Evolutionary conservation across 2,797 vertebrate species (phyloP).

Genomic region (Natrix natrix): DNA sequence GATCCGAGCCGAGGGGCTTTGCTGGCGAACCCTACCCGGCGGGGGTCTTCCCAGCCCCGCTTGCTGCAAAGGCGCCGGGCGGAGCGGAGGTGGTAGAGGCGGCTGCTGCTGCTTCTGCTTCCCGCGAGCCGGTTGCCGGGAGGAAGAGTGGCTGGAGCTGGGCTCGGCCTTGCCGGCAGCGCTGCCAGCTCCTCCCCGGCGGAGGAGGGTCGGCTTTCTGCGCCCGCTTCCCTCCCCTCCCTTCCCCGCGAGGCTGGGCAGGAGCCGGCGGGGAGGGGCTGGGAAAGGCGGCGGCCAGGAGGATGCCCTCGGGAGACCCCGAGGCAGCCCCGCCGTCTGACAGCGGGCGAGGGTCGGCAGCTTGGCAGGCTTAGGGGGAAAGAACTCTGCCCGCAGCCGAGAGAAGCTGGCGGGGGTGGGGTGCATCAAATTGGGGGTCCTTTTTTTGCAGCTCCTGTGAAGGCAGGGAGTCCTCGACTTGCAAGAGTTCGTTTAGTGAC

Average conservation of each 20-base stretch:
- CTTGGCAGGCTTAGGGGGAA: background rate
- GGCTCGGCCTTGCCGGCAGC: background rate
- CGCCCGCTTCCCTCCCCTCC: background rate
- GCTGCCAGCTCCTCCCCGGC: background rate
- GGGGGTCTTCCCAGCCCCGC: background rate
- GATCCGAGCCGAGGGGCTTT: no score
- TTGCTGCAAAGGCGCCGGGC: background rate
- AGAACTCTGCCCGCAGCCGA: background rate
- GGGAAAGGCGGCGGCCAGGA: background rate
- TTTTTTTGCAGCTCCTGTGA: background rate
- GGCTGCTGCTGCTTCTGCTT: background rate
- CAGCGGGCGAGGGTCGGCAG: background rate
- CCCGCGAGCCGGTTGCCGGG: background rate
- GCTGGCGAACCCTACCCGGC: background rate
- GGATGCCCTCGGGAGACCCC: background rate
- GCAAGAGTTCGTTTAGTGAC: background rate
- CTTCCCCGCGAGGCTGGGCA: background rate
- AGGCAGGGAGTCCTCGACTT: background rate
- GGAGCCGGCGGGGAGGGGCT: background rate
- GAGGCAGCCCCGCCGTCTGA: background rate
- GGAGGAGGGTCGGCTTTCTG: background rate
- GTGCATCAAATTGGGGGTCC: background rate
- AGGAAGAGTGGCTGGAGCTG: background rate
- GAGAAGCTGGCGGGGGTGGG: accelerated
- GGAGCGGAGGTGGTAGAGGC: background rate